A percentile compares a stretch with the other conserved stretches of the same genome.
These are phyloP conservation scores for Terrapene triunguis DNA, from an alignment of 2,113 vertebrate genomes.

Conservation along the genomic window DNA sequence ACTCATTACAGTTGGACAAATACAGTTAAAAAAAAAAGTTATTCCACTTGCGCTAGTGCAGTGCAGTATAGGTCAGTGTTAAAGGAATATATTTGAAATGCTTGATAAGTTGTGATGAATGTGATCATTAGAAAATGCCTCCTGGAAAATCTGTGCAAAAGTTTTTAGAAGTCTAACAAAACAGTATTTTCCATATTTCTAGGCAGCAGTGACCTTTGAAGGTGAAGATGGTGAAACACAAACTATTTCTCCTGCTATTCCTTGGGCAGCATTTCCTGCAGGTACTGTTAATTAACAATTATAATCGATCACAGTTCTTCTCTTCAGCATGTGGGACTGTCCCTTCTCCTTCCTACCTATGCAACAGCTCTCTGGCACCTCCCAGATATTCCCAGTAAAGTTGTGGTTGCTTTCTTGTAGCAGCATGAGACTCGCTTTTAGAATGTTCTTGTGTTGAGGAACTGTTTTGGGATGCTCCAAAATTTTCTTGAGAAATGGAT, in stretches of 20 bases:
- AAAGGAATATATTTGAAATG: background rate
- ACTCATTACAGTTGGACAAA: background rate
- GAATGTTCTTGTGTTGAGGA: background rate
- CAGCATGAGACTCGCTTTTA: background rate
- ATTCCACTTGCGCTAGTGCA: background rate
- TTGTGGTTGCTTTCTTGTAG: background rate
- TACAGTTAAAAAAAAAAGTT: background rate
- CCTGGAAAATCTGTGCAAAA: background rate
- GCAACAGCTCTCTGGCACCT: background rate
- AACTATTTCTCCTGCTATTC: conserved; percentile 82
- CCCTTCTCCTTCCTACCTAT: background rate
- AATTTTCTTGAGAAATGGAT: background rate
- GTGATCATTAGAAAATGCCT: background rate
- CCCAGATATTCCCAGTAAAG: background rate
- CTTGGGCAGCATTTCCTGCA: conserved; percentile 86
- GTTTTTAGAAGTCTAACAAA: background rate
- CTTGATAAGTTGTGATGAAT: background rate
- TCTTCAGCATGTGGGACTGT: background rate
- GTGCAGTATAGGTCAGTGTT: background rate
- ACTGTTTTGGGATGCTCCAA: background rate
- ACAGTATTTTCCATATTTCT: conserved; percentile 13
- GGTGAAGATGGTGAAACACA: conserved; percentile 78
- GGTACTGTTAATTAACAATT: conserved; percentile 55
- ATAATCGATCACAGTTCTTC: background rate
- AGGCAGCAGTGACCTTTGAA: conserved; percentile 84